Evolutionary conservation across 2,888 invertebrate genomes (phyloP).

Genomic region (Mythimna loreyi): DNA sequence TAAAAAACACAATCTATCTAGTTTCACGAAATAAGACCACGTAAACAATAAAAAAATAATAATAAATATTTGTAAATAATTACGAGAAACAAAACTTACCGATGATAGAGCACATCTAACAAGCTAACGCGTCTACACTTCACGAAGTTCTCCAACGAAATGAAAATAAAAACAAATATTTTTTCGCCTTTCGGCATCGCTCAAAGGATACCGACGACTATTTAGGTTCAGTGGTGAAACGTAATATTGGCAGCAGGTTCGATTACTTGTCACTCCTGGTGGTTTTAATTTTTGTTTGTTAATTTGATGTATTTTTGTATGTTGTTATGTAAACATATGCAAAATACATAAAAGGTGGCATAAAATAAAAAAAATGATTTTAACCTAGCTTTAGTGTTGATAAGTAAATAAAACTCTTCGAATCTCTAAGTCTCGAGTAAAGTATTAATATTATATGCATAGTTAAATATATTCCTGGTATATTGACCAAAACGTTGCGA

Average conservation of each 20-base stretch:
- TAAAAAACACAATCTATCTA: no score
- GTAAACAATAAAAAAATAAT: not conserved
- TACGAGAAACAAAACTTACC: slow-evolving; percentile 39
- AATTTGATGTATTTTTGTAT: not conserved
- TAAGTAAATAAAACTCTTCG: not conserved
- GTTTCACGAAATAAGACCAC: not conserved
- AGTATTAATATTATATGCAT: not conserved
- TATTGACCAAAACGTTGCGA: not conserved
- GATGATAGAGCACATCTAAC: slow-evolving; percentile 6
- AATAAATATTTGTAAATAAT: not conserved
- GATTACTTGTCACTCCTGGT: slow-evolving; percentile 24
- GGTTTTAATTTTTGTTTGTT: not conserved
- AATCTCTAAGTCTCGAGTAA: rapidly evolving
- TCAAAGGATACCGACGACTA: slow-evolving; percentile 61
- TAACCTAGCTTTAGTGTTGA: no score
- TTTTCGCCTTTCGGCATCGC: slow-evolving; percentile 59
- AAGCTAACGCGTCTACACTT: slow-evolving; percentile 10
- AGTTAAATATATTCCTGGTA: not conserved
- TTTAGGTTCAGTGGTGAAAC: slow-evolving; percentile 38
- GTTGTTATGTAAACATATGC: not conserved
- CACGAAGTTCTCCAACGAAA: slow-evolving; percentile 14
- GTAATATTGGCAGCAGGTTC: slow-evolving; percentile 22
- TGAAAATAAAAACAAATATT: slow-evolving; percentile 28
- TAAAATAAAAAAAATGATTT: not conserved
- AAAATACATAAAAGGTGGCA: not conserved